These are phyloP conservation scores for Cistogaster globosa DNA, from an alignment of 2,888 invertebrate species.

Conservation along the genomic window DNA sequence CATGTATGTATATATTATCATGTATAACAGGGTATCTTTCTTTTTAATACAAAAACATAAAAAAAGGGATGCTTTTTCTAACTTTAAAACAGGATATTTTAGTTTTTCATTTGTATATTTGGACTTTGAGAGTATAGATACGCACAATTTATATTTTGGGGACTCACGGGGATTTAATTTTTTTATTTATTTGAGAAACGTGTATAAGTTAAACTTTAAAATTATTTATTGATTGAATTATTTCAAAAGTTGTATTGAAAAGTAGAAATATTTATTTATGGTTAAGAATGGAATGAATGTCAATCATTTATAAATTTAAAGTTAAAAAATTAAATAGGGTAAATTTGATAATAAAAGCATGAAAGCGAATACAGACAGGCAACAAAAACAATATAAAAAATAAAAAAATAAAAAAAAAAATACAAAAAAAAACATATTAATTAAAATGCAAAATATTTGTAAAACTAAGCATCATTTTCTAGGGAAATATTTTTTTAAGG, in stretches of 20 bases:
- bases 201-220: slow-evolving; percentile 64
- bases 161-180: slow-evolving; percentile 10
- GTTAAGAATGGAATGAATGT: too few species aligned
- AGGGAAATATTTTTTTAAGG: too few species aligned
- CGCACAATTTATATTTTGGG: slow-evolving; percentile 53
- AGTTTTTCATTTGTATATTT: slow-evolving; percentile 54
- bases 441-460: too few species aligned
- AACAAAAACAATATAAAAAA: too few species aligned
- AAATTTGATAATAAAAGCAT: too few species aligned
- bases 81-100: slow-evolving; percentile 63
- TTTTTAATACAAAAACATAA: slow-evolving; percentile 8
- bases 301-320: too few species aligned
- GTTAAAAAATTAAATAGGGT: too few species aligned
- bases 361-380: too few species aligned
- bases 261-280: slow-evolving; percentile 13
- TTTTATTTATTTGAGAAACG: slow-evolving; percentile 4
- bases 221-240: slow-evolving; percentile 56
- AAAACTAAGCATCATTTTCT: too few species aligned
- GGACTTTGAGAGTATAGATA: slow-evolving; percentile 6
- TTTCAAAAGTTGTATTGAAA: neutral
- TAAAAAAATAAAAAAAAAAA: too few species aligned
- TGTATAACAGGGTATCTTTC: neutral
- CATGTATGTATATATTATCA: slow-evolving; percentile 11
- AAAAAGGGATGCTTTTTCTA: slow-evolving; percentile 65
- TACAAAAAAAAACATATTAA: too few species aligned